phyloP scores from a whole-genome alignment of 1,140 invertebrate species.

The Zophobas morio region DNA sequence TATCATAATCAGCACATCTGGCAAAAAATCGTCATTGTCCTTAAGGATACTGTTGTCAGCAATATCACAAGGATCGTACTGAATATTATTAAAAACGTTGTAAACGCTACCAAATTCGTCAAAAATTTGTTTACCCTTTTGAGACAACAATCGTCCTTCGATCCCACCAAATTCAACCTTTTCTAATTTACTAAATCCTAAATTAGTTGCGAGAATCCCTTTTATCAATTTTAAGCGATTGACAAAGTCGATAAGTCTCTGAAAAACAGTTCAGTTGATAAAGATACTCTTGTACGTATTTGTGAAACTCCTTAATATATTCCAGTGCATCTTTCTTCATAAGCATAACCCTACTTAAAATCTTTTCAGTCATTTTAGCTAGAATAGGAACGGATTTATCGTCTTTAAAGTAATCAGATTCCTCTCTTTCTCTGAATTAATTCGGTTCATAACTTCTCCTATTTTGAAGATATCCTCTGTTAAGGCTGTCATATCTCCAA shows the following conservation, averaged over 20 bases:
- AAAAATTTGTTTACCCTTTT: conserved; percentile 70
- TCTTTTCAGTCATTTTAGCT: conserved; percentile 72
- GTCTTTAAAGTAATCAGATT: conserved; percentile 54
- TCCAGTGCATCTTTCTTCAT: conserved; percentile 72
- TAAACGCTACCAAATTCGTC: conserved; percentile 83
- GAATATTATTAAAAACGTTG: conserved; percentile 78
- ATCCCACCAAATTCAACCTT: conserved; percentile 88
- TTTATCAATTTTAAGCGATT: conserved; percentile 75
- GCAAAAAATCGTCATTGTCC: conserved; percentile 75
- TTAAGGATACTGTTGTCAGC: conserved; percentile 76
- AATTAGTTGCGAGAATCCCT: conserved; percentile 79
- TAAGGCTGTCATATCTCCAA: conserved; percentile 46
- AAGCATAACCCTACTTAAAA: conserved; percentile 48
- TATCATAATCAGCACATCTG: conserved; percentile 77
- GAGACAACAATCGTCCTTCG: conserved; percentile 76
- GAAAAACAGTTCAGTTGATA: conserved; percentile 74
- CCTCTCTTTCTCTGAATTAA: conserved; percentile 49
- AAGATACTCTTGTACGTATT: conserved; percentile 76
- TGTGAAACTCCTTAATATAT: conserved; percentile 81
- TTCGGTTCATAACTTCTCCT: conserved; percentile 57
- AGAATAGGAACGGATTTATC: conserved; percentile 72
- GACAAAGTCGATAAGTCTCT: conserved; percentile 78
- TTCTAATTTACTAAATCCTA: conserved; percentile 90
- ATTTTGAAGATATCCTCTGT: conserved; percentile 60
- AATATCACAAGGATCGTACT: conserved; percentile 79